Percentiles rank a stretch among this genome's conserved stretches.
Conservation (phyloP, 1,140 invertebrate genomes). For the Cherax destructor region DNA sequence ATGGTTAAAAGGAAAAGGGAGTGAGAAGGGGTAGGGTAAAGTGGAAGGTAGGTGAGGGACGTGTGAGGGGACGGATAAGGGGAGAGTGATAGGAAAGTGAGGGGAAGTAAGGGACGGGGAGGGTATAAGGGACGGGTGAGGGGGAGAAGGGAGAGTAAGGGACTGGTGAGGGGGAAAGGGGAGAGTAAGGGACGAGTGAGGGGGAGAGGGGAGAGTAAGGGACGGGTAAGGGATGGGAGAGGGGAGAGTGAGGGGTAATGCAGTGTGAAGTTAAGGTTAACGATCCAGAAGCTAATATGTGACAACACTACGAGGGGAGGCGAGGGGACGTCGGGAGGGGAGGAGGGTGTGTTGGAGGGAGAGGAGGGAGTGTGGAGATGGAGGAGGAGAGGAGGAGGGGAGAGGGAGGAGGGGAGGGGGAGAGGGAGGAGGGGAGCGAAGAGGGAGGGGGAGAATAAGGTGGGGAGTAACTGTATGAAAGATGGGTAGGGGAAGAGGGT, state of each 20-base stretch:
- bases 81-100: not conserved
- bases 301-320: not conserved
- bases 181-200: not conserved
- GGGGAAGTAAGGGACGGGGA: not conserved
- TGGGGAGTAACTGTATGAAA: not conserved
- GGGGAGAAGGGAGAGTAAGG: not conserved
- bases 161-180: not conserved
- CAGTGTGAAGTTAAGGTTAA: constrained; percentile 5
- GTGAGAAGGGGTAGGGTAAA: not conserved
- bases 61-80: not conserved
- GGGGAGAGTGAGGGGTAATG: not conserved
- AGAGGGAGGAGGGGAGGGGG: not conserved
- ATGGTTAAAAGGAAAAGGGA: too few species aligned
- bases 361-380: too few species aligned
- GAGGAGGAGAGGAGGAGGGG: not conserved
- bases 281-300: not conserved
- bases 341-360: too few species aligned
- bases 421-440: not conserved
- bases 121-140: not conserved
- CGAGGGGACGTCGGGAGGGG: not conserved
- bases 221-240: not conserved
- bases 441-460: not conserved
- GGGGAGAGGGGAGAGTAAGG: not conserved
- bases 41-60: too few species aligned
- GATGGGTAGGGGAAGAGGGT: too few species aligned